Base-by-base conservation (phyloP, 2,797 vertebrate genomes). In the Rhabdomys pumilio region DNA sequence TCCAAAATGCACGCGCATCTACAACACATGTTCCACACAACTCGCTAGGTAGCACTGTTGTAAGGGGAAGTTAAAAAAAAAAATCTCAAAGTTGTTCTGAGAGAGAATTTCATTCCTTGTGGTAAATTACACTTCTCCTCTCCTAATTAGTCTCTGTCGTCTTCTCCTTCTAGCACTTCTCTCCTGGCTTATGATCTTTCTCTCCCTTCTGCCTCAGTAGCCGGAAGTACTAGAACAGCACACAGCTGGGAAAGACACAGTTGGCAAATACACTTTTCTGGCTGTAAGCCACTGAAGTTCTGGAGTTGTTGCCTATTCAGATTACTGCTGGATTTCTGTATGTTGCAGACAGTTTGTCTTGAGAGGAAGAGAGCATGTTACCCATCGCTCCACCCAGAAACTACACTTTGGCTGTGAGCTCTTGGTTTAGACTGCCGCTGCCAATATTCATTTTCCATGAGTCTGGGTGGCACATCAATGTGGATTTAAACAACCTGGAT, bases 381-480 rank as follows among this genome's bases (percentile, higher is more conserved):
- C 85, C 22, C 31, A 53, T 29, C 63, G 7, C 15, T 95, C 24
- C 61, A 41, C 34, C 50, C 91, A 82, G 84, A 96, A 87, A 86
- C 69, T 94, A 81, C 34, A 44, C 57, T 94, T 90, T 22, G 72
- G 8, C 17, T 93, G 1, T 67, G 61, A 90, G n/a, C 38, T 96
- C 38, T 79, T 96, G 72, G 72, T 85, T 96, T 92, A 75, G 12
- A 94, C 92, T 79, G 50, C 24, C 67, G 20, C 55, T 89, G 61
- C 31, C 53, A 61, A 53, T 69, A n/a, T 89, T 91, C 29, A 83
- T 77, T 75, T 93, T 85, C 90, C 93, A 15, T 76, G 81, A 87
- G 50, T 76, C 65, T 91, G 12, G 55, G 80, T 86, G n/a, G 38
- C 47, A 63, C 80, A 38, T 67, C 57, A 61, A 61, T 80, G 88